phyloP scores from a whole-genome alignment of 2,113 vertebrate genomes.

The Chaetodon trifascialis region DNA sequence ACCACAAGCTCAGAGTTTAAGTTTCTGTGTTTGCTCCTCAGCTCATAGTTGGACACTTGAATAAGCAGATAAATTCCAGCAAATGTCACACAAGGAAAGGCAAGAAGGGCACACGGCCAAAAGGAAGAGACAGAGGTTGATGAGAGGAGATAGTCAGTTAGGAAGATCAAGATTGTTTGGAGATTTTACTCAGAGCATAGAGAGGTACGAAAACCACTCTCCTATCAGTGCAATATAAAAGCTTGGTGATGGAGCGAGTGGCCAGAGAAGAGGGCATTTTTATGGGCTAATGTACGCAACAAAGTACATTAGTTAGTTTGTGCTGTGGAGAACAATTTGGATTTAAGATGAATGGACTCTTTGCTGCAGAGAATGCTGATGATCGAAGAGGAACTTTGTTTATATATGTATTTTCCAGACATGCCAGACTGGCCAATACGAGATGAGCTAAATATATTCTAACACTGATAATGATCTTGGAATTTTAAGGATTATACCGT shows the following conservation, averaged over 20 bases:
- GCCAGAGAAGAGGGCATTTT: slow-evolving; percentile 35
- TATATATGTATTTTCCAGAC: neutral
- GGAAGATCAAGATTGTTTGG: slow-evolving; percentile 36
- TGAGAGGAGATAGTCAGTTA: slow-evolving; percentile 15
- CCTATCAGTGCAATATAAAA: slow-evolving; percentile 39
- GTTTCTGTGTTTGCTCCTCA: slow-evolving; percentile 4
- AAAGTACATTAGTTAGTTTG: slow-evolving; percentile 21
- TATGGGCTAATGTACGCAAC: neutral
- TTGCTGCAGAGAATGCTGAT: slow-evolving; percentile 8
- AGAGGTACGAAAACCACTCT: slow-evolving; percentile 22
- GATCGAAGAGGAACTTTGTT: slow-evolving; percentile 2
- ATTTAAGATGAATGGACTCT: neutral
- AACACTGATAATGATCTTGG: neutral
- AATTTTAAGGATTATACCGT: neutral
- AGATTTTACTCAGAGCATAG: slow-evolving; percentile 26
- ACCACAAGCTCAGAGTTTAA: slow-evolving; percentile 17
- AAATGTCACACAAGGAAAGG: slow-evolving; percentile 26
- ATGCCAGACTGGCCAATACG: neutral
- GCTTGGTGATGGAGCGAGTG: slow-evolving; percentile 26
- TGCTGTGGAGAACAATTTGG: slow-evolving; percentile 18
- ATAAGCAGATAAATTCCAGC: neutral
- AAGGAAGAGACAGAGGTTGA: slow-evolving; percentile 19
- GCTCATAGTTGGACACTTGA: slow-evolving; percentile 9
- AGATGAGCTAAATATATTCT: neutral
- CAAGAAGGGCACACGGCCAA: neutral